Evolutionary conservation across 2,888 invertebrate species (phyloP).

Genomic region (Augochlorella aurata): DNA sequence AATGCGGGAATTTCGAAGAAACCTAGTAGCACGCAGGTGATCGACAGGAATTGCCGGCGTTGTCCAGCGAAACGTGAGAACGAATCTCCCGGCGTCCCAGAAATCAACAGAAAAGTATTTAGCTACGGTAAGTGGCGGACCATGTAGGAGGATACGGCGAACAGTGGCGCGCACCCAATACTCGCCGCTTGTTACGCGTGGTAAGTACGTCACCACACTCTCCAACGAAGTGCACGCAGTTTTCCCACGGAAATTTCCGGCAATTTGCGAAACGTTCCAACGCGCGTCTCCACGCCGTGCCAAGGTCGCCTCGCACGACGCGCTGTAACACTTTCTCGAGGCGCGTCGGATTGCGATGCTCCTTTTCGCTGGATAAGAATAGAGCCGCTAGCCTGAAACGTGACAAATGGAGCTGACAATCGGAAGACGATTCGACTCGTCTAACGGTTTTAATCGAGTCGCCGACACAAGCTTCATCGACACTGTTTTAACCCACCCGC

Average conservation of each 20-base stretch:
- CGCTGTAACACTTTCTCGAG: conserved; percentile 65
- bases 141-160: conserved; percentile 66
- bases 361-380: neutral
- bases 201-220: conserved; percentile 53
- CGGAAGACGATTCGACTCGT: no score
- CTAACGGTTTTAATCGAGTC: no score
- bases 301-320: conserved; percentile 67
- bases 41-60: neutral
- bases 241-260: conserved; percentile 78
- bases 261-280: conserved; percentile 74
- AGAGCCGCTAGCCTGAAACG: neutral
- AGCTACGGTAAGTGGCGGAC: conserved; percentile 71
- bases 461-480: no score
- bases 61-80: neutral
- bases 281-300: conserved; percentile 69
- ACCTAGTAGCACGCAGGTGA: no score
- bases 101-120: conserved; percentile 57
- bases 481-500: no score
- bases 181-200: conserved; percentile 57
- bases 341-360: conserved; percentile 23
- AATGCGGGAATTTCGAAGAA: no score
- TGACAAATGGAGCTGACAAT: no score
- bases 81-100: neutral
- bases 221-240: conserved; percentile 62
- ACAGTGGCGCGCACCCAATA: conserved; percentile 62